A percentile compares a stretch with the other conserved stretches of the same genome.
Conservation (phyloP, 2,888 invertebrate species). For the Frankliniella fusca region DNA sequence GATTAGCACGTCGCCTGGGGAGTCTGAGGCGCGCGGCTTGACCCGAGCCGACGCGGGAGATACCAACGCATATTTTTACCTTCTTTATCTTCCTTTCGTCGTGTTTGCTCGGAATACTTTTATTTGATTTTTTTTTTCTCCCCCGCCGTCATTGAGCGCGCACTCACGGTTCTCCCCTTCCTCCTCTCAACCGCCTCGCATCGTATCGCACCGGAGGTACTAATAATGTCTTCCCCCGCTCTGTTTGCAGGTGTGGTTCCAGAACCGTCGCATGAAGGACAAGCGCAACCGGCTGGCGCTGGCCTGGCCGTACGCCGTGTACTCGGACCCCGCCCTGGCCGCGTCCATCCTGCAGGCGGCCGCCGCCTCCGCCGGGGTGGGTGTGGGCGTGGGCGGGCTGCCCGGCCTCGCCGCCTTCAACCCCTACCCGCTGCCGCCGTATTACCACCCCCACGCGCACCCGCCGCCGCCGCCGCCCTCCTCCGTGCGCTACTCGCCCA, state of each 20-base stretch:
- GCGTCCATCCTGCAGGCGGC: slow-evolving; percentile 89
- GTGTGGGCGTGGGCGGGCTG: slow-evolving; percentile 56
- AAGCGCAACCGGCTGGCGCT: slow-evolving; percentile 92
- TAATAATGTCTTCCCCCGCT: background rate
- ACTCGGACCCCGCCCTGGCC: slow-evolving; percentile 89
- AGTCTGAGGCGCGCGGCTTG: no score
- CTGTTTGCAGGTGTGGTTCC: slow-evolving; percentile 86
- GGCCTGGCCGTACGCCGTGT: slow-evolving; percentile 93
- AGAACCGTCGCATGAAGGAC: slow-evolving; percentile 92
- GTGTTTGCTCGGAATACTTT: background rate
- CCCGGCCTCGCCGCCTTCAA: slow-evolving; percentile 37
- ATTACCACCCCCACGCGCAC: slow-evolving; percentile 37
- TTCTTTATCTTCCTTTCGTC: background rate
- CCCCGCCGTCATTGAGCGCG: no score
- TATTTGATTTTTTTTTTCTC: background rate
- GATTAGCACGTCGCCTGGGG: slow-evolving; percentile 4
- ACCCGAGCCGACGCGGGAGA: background rate
- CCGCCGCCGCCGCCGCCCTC: slow-evolving; percentile 32
- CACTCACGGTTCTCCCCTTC: no score
- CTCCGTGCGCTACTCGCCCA: slow-evolving; percentile 35
- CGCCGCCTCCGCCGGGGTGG: slow-evolving; percentile 59
- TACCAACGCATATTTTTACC: slow-evolving; percentile 1
- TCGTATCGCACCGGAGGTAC: background rate
- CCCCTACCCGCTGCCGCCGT: slow-evolving; percentile 37
- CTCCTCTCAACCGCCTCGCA: background rate